These are phyloP conservation scores for Aleiodes testaceus DNA, from an alignment of 2,888 invertebrate species.

Conservation along the genomic window DNA sequence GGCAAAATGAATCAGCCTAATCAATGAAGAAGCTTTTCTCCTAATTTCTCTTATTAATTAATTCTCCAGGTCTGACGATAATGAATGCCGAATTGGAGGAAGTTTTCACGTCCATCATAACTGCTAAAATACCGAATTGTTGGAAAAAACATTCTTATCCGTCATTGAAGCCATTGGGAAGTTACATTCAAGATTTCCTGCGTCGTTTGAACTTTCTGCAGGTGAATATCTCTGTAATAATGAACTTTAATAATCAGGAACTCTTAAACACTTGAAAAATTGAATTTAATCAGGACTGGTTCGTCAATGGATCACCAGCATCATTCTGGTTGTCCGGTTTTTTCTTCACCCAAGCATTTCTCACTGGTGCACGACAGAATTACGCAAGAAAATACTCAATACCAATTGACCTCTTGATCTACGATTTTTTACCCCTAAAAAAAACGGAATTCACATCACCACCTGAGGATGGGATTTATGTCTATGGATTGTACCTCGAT, in stretches of 20 bases:
- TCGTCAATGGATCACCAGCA: constrained; percentile 84
- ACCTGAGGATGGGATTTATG: constrained; percentile 85
- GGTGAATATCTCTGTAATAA: too few relatives aligned
- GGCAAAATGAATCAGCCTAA: too few relatives aligned
- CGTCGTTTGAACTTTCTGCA: constrained; percentile 88
- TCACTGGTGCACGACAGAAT: constrained; percentile 96
- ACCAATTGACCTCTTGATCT: constrained; percentile 91
- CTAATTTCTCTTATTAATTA: too few relatives aligned
- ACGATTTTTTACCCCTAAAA: constrained; percentile 84
- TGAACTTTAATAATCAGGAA: too few relatives aligned
- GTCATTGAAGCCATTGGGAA: constrained; percentile 91
- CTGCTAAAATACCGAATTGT: constrained; percentile 86
- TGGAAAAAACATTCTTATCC: constrained; percentile 94
- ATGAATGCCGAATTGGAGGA: constrained; percentile 90
- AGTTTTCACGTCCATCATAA: constrained; percentile 87
- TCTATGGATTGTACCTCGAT: constrained; percentile 88
- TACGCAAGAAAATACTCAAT: constrained; percentile 93
- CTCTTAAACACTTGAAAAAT: too few relatives aligned
- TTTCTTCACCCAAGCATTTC: constrained; percentile 96
- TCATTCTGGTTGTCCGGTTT: constrained; percentile 96
- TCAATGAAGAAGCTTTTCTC: too few relatives aligned
- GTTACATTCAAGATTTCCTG: constrained; percentile 89
- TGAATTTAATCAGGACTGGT: constrained; percentile 80
- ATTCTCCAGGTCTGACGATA: constrained; percentile 83
- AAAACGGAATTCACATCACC: constrained; percentile 74